These are phyloP conservation scores for Archocentrus centrarchus DNA, from an alignment of 2,113 vertebrate genomes.

Conservation along the genomic window DNA sequence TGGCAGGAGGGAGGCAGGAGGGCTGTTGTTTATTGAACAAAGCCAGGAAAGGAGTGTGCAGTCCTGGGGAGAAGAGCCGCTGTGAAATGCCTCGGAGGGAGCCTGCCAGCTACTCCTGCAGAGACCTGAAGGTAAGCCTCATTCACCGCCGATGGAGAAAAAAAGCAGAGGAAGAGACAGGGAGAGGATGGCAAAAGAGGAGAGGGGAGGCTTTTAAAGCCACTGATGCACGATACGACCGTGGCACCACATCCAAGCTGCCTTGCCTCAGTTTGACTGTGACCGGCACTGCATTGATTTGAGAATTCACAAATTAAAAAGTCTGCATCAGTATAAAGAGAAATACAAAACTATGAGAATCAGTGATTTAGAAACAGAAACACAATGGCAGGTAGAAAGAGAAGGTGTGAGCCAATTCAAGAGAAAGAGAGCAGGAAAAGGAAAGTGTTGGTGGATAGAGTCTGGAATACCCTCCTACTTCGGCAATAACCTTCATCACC, in stretches of 20 bases:
- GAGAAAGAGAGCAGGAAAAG: slow-evolving; percentile 10
- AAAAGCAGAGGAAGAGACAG: slow-evolving; percentile 37
- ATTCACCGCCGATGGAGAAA: slow-evolving; percentile 13
- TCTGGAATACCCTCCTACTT: slow-evolving; percentile 26
- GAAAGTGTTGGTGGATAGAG: slow-evolving; percentile 50
- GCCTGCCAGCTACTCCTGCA: slow-evolving; percentile 73
- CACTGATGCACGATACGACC: slow-evolving; percentile 52
- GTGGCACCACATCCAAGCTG: slow-evolving; percentile 41
- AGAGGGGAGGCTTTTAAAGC: slow-evolving; percentile 45
- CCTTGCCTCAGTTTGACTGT: slow-evolving; percentile 44
- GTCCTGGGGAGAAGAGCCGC: slow-evolving; percentile 65
- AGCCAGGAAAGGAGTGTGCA: slow-evolving; percentile 70
- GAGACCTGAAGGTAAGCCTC: slow-evolving; percentile 80
- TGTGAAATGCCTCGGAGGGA: slow-evolving; percentile 79
- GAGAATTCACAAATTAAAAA: slow-evolving; percentile 45
- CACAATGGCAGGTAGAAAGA: background rate
- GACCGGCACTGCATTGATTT: slow-evolving; percentile 51
- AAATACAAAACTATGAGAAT: slow-evolving; percentile 22
- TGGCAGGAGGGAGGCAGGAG: slow-evolving; percentile 64
- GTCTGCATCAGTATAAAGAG: slow-evolving; percentile 15
- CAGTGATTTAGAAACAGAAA: background rate
- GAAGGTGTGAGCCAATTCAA: slow-evolving; percentile 1
- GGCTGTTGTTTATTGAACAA: slow-evolving; percentile 70
- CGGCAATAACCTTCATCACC: slow-evolving; percentile 37
- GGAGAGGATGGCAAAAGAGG: slow-evolving; percentile 10